Evolutionary conservation across 2,113 vertebrate species (phyloP).

Genomic region (Macrotus californicus): DNA sequence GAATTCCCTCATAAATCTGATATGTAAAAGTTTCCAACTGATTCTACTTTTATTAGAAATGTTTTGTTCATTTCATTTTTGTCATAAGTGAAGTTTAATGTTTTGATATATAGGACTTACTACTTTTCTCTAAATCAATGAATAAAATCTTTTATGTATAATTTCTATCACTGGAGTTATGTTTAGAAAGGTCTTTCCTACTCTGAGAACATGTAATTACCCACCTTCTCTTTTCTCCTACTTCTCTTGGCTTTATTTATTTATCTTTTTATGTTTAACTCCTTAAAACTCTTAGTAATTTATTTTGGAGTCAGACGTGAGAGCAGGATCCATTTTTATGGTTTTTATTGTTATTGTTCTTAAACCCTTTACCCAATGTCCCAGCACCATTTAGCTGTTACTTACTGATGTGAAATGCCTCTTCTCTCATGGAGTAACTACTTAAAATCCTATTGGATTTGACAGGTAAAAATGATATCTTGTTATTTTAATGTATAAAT

Average conservation of each 20-base stretch:
- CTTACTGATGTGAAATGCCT: neutral
- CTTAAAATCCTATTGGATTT: neutral
- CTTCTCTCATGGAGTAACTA: neutral
- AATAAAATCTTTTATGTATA: neutral
- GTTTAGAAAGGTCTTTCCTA: neutral
- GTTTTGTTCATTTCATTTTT: neutral
- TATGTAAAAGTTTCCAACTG: neutral
- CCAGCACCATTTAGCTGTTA: neutral
- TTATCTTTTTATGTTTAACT: neutral
- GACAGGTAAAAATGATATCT: neutral
- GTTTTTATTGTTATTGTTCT: neutral
- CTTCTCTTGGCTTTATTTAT: neutral
- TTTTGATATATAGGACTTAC: neutral
- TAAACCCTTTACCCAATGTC: neutral
- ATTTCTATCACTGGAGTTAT: neutral
- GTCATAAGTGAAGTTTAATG: neutral
- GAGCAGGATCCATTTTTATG: neutral
- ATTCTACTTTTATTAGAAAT: neutral
- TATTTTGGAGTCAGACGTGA: neutral
- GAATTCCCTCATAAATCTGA: neutral
- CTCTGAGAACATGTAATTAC: neutral
- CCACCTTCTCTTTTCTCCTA: neutral
- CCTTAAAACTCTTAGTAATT: neutral
- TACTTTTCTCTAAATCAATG: neutral
- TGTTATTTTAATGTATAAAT: slow-evolving; percentile 17